Conservation (phyloP, 1,140 invertebrate genomes). For the Oreohelix idahoensis region DNA sequence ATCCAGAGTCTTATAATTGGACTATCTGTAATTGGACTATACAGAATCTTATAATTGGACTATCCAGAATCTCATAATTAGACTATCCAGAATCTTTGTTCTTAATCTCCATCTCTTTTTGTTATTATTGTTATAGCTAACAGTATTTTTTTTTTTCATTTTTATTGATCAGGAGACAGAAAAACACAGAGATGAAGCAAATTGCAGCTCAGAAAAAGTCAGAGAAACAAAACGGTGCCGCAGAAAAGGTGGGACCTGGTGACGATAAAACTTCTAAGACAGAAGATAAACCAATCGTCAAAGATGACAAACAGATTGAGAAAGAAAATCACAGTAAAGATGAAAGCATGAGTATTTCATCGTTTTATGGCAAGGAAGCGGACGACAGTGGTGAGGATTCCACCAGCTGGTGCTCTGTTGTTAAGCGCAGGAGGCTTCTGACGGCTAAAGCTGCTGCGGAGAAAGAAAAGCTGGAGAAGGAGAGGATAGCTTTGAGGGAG, state of each 20-base stretch:
- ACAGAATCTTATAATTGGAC: no score
- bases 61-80: no score
- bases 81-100: no score
- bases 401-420: slow-evolving; percentile 58
- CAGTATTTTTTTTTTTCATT: neutral
- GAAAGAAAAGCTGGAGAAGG: slow-evolving; percentile 58
- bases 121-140: no score
- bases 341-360: neutral
- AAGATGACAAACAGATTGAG: slow-evolving; percentile 41
- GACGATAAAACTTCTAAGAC: slow-evolving; percentile 36
- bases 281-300: slow-evolving; percentile 38
- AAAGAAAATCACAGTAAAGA: slow-evolving; percentile 34
- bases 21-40: no score
- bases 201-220: slow-evolving; percentile 50
- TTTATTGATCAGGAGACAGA: slow-evolving; percentile 54
- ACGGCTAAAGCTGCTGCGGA: slow-evolving; percentile 61
- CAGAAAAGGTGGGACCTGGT: slow-evolving; percentile 7
- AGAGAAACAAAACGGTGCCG: slow-evolving; percentile 46
- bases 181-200: slow-evolving; percentile 56
- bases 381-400: slow-evolving; percentile 49
- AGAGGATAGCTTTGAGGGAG: slow-evolving; percentile 48
- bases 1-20: no score
- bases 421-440: slow-evolving; percentile 61
- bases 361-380: slow-evolving; percentile 33
- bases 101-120: no score